Evolutionary conservation across 1,140 invertebrate genomes (phyloP), one percentile per base, ranked within the genome.

Genomic region (Akabosia matsudoensis): DNA sequence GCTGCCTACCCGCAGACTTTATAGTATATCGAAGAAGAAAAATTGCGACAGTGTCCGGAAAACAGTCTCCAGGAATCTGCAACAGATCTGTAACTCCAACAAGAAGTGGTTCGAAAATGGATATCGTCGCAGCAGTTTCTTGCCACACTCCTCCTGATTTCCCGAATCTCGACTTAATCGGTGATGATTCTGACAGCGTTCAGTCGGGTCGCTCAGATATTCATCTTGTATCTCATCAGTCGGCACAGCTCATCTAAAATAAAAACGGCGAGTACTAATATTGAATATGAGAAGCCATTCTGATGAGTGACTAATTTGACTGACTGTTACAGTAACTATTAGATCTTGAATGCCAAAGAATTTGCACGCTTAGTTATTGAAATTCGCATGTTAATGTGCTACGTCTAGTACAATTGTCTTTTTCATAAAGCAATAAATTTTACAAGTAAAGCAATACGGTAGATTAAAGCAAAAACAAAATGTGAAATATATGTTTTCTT

Each of bases 1-100:
- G 70, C 26, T 72, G 70, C 34, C 4, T 51, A 14, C 33, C 33
- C 1, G 33, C 70, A 34, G 70, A 72, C 26, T 72, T 72, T 72
- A 22, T 45, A 14, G 18, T 72, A 7, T 72, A 72, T 28, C 33
- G 37, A 7, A 33, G 70, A n/a, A 34, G 30, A 24, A 51, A 72
- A 22, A 22, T 72, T 72, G 28, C 45, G 37, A 45, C 26, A 22
- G 22, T 22, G 2, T 34, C 70, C 1, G 70, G 33, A 3, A 72
- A 30, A 30, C 61, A 67, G n/a, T 7, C 13, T 28, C 10, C 70
- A 13, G 3, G 24, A 16, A 18, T 37, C 14, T 33, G 45, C 7
- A 34, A 45, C 1, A 26, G 22, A 34, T 37, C 31, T 72, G 70
- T 7, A 31, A 7, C 61, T 67, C 28, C 24, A 28, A n/a, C 4